A percentile compares a stretch with the other conserved stretches of the same genome.
These are phyloP conservation scores for Talpa occidentalis DNA, from an alignment of 2,113 vertebrate genomes.

Conservation along the genomic window DNA sequence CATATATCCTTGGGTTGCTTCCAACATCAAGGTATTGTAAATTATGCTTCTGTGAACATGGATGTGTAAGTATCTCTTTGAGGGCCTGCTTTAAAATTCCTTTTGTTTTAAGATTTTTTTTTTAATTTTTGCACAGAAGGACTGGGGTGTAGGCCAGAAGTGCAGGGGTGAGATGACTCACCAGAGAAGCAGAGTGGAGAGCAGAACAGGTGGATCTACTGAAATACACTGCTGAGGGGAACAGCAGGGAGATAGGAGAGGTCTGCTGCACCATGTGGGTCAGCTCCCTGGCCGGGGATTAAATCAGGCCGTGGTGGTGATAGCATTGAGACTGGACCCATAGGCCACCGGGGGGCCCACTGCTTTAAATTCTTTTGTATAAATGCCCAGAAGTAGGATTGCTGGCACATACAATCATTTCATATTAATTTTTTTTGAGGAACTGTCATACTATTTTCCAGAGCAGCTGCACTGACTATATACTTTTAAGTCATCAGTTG, in stretches of 20 bases:
- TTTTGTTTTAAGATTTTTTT: not conserved
- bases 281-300: too few relatives aligned
- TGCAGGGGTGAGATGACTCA: too few relatives aligned
- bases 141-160: too few relatives aligned
- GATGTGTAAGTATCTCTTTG: not conserved
- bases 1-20: not conserved
- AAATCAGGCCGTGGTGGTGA: too few relatives aligned
- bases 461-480: not conserved
- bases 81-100: not conserved
- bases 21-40: not conserved
- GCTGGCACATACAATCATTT: not conserved
- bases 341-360: too few relatives aligned
- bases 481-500: not conserved
- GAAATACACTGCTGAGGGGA: too few relatives aligned
- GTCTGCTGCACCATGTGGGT: too few relatives aligned
- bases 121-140: too few relatives aligned
- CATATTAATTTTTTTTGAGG: not conserved
- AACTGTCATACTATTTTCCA: not conserved
- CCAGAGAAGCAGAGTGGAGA: too few relatives aligned
- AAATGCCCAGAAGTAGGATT: not conserved
- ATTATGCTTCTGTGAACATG: not conserved
- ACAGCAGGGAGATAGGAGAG: too few relatives aligned
- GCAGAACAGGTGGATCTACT: too few relatives aligned
- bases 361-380: not conserved
- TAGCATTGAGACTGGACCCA: too few relatives aligned